Conservation (phyloP, 2,797 vertebrate species). For the Toxotes lorentzi region DNA sequence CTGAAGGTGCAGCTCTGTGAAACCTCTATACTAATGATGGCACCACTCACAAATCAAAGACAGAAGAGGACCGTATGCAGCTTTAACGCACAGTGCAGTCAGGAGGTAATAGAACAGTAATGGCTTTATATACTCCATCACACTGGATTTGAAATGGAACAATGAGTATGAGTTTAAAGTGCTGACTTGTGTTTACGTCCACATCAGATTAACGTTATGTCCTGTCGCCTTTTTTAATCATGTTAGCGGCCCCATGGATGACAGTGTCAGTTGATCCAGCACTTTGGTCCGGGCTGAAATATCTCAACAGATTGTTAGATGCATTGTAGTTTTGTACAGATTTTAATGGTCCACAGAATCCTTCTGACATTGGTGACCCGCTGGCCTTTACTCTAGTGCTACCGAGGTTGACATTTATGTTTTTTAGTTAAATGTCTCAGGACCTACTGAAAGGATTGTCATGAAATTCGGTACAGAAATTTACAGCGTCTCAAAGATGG, state of each 20-base stretch:
- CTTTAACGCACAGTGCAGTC: neutral
- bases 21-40: neutral
- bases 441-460: neutral
- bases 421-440: neutral
- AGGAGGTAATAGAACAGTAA: neutral
- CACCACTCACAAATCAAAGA: constrained; percentile 5
- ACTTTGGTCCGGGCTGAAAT: neutral
- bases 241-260: neutral
- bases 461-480: neutral
- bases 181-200: constrained; percentile 12
- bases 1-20: constrained; percentile 29
- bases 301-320: neutral
- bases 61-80: constrained; percentile 3
- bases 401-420: neutral
- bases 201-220: neutral
- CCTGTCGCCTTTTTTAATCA: neutral
- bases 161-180: neutral
- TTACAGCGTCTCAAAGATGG: neutral
- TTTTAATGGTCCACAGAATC: neutral
- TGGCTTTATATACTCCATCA: neutral
- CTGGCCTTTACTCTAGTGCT: neutral
- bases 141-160: neutral
- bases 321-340: neutral
- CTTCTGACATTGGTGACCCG: neutral
- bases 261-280: neutral